Evolutionary conservation across 2,113 vertebrate genomes (phyloP), one percentile per base, ranked within the genome.

Genomic region (Pollimyrus isidori): DNA sequence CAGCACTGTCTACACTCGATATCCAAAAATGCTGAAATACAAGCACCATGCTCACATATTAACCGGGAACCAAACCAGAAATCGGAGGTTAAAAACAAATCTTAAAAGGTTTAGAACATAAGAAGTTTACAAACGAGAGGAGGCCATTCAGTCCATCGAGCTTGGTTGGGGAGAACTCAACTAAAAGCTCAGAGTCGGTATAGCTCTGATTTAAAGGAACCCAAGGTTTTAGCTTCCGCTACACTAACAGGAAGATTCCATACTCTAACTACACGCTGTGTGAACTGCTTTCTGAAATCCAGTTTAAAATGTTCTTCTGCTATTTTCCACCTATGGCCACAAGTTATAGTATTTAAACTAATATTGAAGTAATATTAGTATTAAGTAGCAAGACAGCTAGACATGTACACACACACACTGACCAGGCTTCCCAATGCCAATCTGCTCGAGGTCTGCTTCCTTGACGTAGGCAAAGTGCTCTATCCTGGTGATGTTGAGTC

Each of bases 361-460:
- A 69, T 69, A 30, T 69, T 11, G 7, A 69, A 11, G 39, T 15
- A 1, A 52, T 52, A 17, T 52, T 52, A 52, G 50, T 52, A 52
- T 52, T 3, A 52, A 52, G 50, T 52, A 52, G 9, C 87, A 88
- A 88, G 10, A 11, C 42, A 35, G 3, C 15, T 30, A 56, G 7
- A 39, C 19, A 46, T 45, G 19, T 42, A 56, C 13, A 83, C 15
- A 46, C 1, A 58, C 50, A 87, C 17, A 88, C 94, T 95, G 87
- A 98, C 97, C 97, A 26, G 97, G 97, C 91, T 95, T 96, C 65
- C 96, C 97, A 95, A 98, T 97, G 85, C 97, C 97, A 15, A 97
- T 95, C 49, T 95, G 92, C 50, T 98, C 97, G 49, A 98, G 94
- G 88, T 98, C 97, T 0, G 92, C 48, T 1, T 97, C 96, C 91